Conservation (phyloP, 2,113 vertebrate species). For the Neolamprologus longior region DNA sequence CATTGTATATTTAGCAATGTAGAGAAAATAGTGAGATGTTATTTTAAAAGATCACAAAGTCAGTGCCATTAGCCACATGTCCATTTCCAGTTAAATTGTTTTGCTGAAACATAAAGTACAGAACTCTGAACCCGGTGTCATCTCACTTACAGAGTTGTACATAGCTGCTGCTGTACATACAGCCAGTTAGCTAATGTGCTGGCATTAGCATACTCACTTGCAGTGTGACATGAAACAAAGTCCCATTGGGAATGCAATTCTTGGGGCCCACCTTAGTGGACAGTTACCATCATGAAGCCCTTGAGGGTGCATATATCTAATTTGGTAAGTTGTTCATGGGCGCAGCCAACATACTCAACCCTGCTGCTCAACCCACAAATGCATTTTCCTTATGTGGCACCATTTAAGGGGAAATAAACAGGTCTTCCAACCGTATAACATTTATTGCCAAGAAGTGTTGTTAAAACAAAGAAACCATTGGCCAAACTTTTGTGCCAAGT, state of each 20-base stretch:
- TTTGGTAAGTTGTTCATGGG: background rate
- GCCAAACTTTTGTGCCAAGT: background rate
- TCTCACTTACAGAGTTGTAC: background rate
- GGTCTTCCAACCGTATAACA: background rate
- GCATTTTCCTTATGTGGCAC: background rate
- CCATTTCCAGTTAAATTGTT: background rate
- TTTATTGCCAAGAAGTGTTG: background rate
- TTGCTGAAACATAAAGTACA: background rate
- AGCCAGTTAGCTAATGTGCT: background rate
- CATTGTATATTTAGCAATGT: background rate
- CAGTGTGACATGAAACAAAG: background rate
- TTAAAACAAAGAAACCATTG: background rate
- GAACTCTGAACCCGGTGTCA: background rate
- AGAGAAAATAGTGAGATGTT: background rate
- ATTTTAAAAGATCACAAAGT: background rate
- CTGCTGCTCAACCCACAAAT: background rate
- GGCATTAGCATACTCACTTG: background rate
- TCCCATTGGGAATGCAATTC: fast-evolving
- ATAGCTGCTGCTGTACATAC: background rate
- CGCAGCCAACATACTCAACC: background rate
- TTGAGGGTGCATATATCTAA: background rate
- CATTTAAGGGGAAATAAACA: background rate
- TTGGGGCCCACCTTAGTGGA: background rate
- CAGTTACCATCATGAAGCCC: background rate
- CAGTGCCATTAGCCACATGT: background rate